Percentiles rank a stretch among this genome's conserved stretches.
Conservation (phyloP, 1,140 invertebrate genomes). For the Sinonovacula constricta region DNA sequence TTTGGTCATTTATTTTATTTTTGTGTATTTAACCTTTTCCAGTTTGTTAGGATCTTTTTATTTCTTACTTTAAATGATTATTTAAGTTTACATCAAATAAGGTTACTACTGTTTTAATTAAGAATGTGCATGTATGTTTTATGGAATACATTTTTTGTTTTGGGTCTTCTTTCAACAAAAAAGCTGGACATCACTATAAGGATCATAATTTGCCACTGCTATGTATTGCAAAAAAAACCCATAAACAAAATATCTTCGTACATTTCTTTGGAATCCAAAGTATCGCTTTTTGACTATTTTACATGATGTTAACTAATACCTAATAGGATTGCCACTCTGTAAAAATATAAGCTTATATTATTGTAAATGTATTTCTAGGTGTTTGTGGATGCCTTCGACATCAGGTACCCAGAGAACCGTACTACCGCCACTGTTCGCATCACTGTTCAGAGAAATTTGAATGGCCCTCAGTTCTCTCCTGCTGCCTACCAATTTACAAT, state of each 20-base stretch:
- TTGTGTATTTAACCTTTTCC: slow-evolving; percentile 6
- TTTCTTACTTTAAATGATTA: not conserved
- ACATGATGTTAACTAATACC: no score
- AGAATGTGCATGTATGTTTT: not conserved
- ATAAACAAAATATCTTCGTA: no score
- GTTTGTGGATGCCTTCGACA: slow-evolving; percentile 58
- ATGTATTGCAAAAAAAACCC: no score
- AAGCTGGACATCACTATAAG: no score
- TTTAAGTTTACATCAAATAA: not conserved
- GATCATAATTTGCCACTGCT: not conserved
- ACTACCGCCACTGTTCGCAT: slow-evolving; percentile 57
- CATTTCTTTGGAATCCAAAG: no score
- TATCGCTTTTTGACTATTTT: no score
- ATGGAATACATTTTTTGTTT: not conserved
- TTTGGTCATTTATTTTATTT: not conserved
- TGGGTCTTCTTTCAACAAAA: not conserved
- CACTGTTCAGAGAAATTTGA: slow-evolving; percentile 60
- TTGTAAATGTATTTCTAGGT: slow-evolving; percentile 54
- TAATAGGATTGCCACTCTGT: no score
- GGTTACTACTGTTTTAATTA: not conserved
- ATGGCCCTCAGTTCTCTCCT: slow-evolving; percentile 58
- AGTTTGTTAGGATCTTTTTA: slow-evolving; percentile 12
- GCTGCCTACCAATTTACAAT: slow-evolving; percentile 43
- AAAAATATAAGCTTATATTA: no score
- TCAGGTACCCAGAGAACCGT: slow-evolving; percentile 53